Percentiles rank a stretch among this genome's conserved stretches.
phyloP scores from a whole-genome alignment of 2,888 invertebrate species.

The Leistus spinibarbis region DNA sequence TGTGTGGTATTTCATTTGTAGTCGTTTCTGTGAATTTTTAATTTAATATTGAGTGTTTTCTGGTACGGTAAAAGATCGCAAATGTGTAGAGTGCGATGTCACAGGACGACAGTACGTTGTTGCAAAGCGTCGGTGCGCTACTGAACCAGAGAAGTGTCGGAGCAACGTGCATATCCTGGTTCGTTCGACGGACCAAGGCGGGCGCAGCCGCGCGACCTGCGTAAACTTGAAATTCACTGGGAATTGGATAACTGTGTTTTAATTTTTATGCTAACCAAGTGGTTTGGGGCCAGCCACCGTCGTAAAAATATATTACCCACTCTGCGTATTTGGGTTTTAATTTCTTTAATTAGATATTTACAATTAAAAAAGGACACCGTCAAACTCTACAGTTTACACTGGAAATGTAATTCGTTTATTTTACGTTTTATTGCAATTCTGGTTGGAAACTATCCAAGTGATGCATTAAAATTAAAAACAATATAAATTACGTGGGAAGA shows the following conservation, averaged over 20 bases:
- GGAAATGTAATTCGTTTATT: not conserved
- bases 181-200: not conserved
- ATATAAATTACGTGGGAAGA: not conserved
- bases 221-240: constrained; percentile 23
- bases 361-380: constrained; percentile 12
- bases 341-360: constrained; percentile 35
- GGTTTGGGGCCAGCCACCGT: not conserved
- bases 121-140: constrained; percentile 25
- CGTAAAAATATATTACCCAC: constrained; percentile 11
- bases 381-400: not conserved
- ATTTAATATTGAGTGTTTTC: not conserved
- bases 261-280: constrained; percentile 39
- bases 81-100: constrained; percentile 3
- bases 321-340: constrained; percentile 19
- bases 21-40: not conserved
- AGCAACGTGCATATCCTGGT: constrained; percentile 14
- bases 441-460: not conserved
- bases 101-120: not conserved
- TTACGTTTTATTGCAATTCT: not conserved
- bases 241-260: constrained; percentile 36
- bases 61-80: not conserved
- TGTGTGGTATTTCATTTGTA: not conserved
- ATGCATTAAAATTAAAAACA: not conserved
- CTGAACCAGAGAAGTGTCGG: constrained; percentile 29
- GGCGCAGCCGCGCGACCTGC: constrained; percentile 10